Conservation (phyloP, 2,888 invertebrate species). For the Drosophila vallismaia region DNA sequence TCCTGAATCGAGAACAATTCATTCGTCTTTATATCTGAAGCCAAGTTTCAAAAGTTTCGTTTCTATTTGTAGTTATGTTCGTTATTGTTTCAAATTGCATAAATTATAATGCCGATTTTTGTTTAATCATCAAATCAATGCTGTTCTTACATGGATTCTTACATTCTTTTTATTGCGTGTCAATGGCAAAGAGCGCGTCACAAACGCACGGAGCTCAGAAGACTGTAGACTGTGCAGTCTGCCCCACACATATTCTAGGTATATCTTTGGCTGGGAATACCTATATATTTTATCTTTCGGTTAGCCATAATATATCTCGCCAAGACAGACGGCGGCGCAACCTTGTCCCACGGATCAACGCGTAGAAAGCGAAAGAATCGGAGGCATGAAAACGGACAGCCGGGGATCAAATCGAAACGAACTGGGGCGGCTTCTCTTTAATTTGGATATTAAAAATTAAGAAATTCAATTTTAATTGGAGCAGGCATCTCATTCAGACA, state of each 20-base stretch:
- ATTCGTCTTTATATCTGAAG: not conserved
- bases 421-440: slow-evolving; percentile 3
- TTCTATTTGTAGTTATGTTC: not conserved
- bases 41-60: no score
- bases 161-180: slow-evolving; percentile 78
- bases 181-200: slow-evolving; percentile 82
- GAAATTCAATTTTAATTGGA: not conserved
- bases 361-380: slow-evolving; percentile 70
- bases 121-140: not conserved
- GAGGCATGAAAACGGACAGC: slow-evolving; percentile 19
- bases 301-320: slow-evolving; percentile 72
- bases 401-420: slow-evolving; percentile 10
- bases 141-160: slow-evolving; percentile 35
- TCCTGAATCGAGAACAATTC: not conserved
- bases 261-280: slow-evolving; percentile 27
- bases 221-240: slow-evolving; percentile 39
- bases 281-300: slow-evolving; percentile 68
- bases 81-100: not conserved
- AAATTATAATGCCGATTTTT: not conserved
- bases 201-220: slow-evolving; percentile 47
- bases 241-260: slow-evolving; percentile 17
- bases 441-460: not conserved
- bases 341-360: slow-evolving; percentile 71
- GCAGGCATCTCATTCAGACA: not conserved
- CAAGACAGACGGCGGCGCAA: slow-evolving; percentile 75